Percentiles rank a stretch among this genome's conserved stretches.
phyloP scores from a whole-genome alignment of 2,888 invertebrate genomes.

The Caenorhabditis sp. region DNA sequence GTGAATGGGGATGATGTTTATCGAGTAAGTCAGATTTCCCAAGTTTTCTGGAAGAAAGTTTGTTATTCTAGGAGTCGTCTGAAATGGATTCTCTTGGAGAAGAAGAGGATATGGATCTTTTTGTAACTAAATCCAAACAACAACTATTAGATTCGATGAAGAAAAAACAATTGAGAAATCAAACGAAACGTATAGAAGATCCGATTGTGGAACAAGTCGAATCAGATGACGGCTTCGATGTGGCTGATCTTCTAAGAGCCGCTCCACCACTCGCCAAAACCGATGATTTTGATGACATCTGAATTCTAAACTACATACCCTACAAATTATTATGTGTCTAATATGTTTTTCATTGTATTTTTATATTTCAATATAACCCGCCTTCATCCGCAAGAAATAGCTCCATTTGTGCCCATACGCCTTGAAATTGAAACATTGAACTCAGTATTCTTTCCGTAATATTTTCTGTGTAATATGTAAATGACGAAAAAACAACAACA shows the following conservation, averaged over 20 bases:
- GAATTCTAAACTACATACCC: background rate
- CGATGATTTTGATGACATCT: slow-evolving; percentile 49
- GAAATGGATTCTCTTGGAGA: slow-evolving; percentile 51
- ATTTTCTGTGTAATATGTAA: background rate
- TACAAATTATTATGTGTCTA: background rate
- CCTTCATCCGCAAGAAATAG: background rate
- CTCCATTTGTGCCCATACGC: background rate
- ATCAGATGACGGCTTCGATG: slow-evolving; percentile 49
- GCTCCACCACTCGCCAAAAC: slow-evolving; percentile 53
- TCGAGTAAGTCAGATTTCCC: slow-evolving; percentile 11
- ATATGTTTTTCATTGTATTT: background rate
- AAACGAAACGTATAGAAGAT: slow-evolving; percentile 2
- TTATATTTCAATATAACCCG: background rate
- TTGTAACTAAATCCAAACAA: slow-evolving; percentile 44
- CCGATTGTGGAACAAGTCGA: slow-evolving; percentile 6
- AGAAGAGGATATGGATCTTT: slow-evolving; percentile 54
- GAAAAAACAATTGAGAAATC: slow-evolving; percentile 15
- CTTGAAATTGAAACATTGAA: background rate
- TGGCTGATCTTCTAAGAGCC: slow-evolving; percentile 47
- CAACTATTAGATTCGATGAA: slow-evolving; percentile 26
- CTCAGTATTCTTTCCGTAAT: background rate
- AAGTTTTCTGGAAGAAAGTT: background rate
- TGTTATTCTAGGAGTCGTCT: slow-evolving; percentile 48
- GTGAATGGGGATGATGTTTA: slow-evolving; percentile 57
- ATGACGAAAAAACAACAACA: no score